phyloP scores from a whole-genome alignment of 2,113 vertebrate genomes.

The Gallinago undulata region DNA sequence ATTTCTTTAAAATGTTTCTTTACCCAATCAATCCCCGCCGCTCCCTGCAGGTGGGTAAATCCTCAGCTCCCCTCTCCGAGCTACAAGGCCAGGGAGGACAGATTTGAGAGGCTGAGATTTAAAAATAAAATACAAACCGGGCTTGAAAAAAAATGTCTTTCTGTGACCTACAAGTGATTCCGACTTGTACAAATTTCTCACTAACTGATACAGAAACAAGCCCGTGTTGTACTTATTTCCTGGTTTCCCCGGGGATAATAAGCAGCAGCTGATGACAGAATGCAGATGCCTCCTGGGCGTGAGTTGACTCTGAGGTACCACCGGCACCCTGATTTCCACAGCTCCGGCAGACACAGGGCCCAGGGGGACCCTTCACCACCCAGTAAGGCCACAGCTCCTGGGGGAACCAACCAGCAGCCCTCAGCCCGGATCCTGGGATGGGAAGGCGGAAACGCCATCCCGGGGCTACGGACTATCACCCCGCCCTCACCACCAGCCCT shows the following conservation, averaged over 20 bases:
- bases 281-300: rapidly evolving
- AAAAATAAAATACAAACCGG: rapidly evolving
- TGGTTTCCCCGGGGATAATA: rapidly evolving
- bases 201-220: rapidly evolving
- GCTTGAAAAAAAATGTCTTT: neutral
- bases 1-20: neutral
- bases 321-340: rapidly evolving
- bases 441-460: neutral
- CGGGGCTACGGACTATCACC: rapidly evolving
- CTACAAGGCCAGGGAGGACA: rapidly evolving
- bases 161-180: rapidly evolving
- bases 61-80: rapidly evolving
- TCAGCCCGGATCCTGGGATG: rapidly evolving
- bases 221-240: rapidly evolving
- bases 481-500: neutral
- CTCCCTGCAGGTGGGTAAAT: neutral
- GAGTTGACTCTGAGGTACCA: rapidly evolving
- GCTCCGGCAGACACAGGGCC: rapidly evolving
- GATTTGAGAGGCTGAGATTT: neutral
- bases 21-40: rapidly evolving
- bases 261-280: rapidly evolving
- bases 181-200: rapidly evolving
- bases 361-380: rapidly evolving
- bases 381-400: neutral
- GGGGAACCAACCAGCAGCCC: neutral